Evolutionary conservation across 2,888 invertebrate species (phyloP).

Genomic region (Oxyscelio sp.): DNA sequence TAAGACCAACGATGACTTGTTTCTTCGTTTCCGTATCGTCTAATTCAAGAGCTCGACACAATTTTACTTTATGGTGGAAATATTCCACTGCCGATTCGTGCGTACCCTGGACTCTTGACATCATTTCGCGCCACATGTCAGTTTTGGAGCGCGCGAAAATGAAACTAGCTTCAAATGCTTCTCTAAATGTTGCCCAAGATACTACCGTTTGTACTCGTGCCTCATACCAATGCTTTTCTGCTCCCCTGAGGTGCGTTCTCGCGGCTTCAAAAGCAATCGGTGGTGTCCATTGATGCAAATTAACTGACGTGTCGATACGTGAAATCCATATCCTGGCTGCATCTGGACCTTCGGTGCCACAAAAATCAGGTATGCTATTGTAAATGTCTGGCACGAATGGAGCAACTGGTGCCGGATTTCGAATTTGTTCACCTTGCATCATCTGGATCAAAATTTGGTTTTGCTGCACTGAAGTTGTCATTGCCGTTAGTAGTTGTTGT

Average conservation of each 20-base stretch:
- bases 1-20: neutral
- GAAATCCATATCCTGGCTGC: neutral
- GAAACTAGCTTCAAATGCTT: neutral
- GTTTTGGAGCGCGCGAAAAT: neutral
- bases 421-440: no score
- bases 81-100: slow-evolving; percentile 7
- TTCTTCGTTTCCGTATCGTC: neutral
- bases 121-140: slow-evolving; percentile 3
- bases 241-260: neutral
- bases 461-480: no score
- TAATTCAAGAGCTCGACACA: neutral
- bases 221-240: slow-evolving; percentile 13
- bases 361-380: no score
- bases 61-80: slow-evolving; percentile 7
- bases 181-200: neutral
- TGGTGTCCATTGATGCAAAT: slow-evolving; percentile 29
- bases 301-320: slow-evolving; percentile 6
- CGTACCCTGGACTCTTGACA: neutral
- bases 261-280: slow-evolving; percentile 10
- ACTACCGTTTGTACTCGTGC: neutral
- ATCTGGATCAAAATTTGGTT: no score
- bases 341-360: neutral
- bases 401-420: no score
- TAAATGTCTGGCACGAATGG: no score
- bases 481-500: no score